Conservation (phyloP, 2,888 invertebrate genomes). For the Atherix ibis region DNA sequence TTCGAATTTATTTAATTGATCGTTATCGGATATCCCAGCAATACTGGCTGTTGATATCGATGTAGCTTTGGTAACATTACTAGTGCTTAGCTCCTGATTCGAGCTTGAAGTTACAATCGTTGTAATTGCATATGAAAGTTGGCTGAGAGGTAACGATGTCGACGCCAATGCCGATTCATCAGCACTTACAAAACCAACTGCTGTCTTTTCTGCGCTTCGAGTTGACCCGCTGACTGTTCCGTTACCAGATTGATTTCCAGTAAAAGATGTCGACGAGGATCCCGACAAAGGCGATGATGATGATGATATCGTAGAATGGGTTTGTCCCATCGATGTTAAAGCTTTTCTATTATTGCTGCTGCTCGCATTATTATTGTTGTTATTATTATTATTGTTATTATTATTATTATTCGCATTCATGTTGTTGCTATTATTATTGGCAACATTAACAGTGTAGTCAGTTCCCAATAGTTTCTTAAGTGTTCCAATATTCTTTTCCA, state of each 20-base stretch:
- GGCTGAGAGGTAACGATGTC: no score
- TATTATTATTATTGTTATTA: not conserved
- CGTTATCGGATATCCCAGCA: not conserved
- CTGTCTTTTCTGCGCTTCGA: no score
- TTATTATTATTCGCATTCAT: no score
- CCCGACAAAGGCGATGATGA: not conserved
- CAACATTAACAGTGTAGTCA: slow-evolving; percentile 1
- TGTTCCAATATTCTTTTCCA: slow-evolving; percentile 27
- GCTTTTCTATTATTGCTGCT: not conserved
- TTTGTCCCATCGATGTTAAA: not conserved
- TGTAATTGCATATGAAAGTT: not conserved
- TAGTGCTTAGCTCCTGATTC: not conserved
- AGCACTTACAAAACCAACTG: no score
- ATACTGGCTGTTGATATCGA: not conserved
- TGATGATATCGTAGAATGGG: not conserved
- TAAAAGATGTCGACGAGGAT: not conserved
- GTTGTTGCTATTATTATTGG: not conserved
- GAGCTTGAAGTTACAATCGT: not conserved
- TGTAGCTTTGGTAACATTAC: not conserved
- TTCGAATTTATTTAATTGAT: slow-evolving; percentile 4
- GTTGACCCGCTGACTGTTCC: not conserved
- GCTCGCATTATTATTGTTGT: not conserved
- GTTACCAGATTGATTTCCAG: no score
- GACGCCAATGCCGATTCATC: not conserved
- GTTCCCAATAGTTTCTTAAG: slow-evolving; percentile 26